phyloP scores from a whole-genome alignment of 2,797 vertebrate species.

The Phataginus tetradactyla region DNA sequence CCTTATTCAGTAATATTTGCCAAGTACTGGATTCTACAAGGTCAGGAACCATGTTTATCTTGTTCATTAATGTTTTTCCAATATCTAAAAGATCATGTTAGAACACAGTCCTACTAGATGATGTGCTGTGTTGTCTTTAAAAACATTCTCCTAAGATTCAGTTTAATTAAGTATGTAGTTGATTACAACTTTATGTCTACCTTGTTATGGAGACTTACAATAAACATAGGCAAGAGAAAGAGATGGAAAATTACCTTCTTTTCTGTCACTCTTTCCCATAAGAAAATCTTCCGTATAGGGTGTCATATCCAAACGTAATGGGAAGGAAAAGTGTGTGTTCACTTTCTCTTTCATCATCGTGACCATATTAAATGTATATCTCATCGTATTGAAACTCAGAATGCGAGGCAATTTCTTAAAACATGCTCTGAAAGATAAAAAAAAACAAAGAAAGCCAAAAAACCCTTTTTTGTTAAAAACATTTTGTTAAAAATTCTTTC shows the following conservation, averaged over 20 bases:
- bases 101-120: not conserved
- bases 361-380: constrained; percentile 99
- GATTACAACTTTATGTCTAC: constrained; percentile 6
- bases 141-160: constrained; percentile 28
- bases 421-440: constrained; percentile 91
- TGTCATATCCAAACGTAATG: constrained; percentile 98
- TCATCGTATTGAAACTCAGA: constrained; percentile 99
- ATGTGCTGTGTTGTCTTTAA: not conserved
- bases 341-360: constrained; percentile 99
- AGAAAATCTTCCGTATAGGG: constrained; percentile 99
- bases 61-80: not conserved
- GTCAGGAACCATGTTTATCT: not conserved
- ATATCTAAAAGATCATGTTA: not conserved
- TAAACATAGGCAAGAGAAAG: not conserved
- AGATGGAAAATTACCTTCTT: constrained; percentile 90
- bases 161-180: constrained; percentile 13
- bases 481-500: constrained; percentile 26
- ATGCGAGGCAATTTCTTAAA: constrained; percentile 99
- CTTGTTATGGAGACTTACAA: constrained; percentile 3
- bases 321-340: constrained; percentile 99
- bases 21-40: not conserved
- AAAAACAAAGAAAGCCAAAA: not conserved
- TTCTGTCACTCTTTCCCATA: constrained; percentile 97
- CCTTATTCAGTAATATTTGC: not conserved
- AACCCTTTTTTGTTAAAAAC: not conserved